Evolutionary conservation across 1,140 invertebrate genomes (phyloP), one percentile per base, ranked within the genome.

Genomic region (Drepana arcuata): DNA sequence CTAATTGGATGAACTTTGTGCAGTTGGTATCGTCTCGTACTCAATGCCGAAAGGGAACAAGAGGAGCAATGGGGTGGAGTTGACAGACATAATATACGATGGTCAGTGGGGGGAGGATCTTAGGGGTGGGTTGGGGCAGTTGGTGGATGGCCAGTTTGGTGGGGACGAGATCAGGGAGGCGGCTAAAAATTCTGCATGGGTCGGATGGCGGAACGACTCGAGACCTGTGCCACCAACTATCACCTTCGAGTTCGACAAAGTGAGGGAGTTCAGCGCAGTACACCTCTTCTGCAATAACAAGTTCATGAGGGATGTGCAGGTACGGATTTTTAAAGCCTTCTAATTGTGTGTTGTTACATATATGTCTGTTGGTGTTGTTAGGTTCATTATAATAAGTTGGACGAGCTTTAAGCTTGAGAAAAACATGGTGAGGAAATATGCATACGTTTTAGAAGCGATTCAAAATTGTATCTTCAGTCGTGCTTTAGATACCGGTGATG

Each of bases 41-140:
- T 88, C 89, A 14, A 93, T 95, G 84, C 92, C 93, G 0, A 90
- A 93, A 58, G 94, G 93, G n/a, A 82, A 88, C 47, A 84, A 85
- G n/a, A 90, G 95, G 43, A 95, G 95, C 48, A 90, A 86, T 31
- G 89, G 91, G 51, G 89, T 94, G 53, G 93, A 97, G 71, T 88
- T 98, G 25, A 93, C 91, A 42, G 97, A 99, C 74, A 89, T 92
- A 49, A 93, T 92, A 21, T 99, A 98, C 82, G 97, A 99, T 78
- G 96, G 97, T 1, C 86, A 90, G 36, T 91, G 93, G 85, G 88
- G 86, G 1, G 88, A 86, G 25, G 84, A 86, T 50, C 86, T 95
- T 35, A 85, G 86, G 9, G 89, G 91, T 11, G 97, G 97, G 1
- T 77, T 99, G 4, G 97, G 97, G 13, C 93, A 97, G 73, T 86